A percentile compares a stretch with the other conserved stretches of the same genome.
These are phyloP conservation scores for Esox lucius DNA, from an alignment of 2,797 vertebrate species.

Conservation along the genomic window DNA sequence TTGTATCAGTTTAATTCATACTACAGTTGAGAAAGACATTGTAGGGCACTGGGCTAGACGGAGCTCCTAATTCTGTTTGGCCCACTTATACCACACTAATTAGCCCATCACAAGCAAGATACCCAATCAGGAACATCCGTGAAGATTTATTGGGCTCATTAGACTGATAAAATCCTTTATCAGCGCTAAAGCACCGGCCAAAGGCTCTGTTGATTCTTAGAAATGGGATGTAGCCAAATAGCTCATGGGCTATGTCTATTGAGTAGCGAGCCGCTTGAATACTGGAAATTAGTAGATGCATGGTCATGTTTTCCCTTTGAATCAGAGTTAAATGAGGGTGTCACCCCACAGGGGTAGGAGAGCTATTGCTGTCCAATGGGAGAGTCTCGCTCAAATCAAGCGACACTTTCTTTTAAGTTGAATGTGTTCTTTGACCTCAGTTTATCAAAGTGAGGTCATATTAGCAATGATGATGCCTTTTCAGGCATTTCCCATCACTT, in stretches of 20 bases:
- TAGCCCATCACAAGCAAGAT: slow-evolving; percentile 68
- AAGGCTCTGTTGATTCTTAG: slow-evolving; percentile 14
- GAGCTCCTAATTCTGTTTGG: slow-evolving; percentile 67
- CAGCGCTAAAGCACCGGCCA: slow-evolving; percentile 30
- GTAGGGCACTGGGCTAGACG: slow-evolving; percentile 46
- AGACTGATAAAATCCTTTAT: slow-evolving; percentile 58
- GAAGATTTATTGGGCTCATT: slow-evolving; percentile 72
- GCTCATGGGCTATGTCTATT: slow-evolving; percentile 30
- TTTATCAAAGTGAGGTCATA: background rate
- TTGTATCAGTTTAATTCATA: slow-evolving; percentile 60
- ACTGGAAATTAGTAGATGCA: slow-evolving; percentile 9
- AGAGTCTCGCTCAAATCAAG: slow-evolving; percentile 54
- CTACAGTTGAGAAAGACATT: slow-evolving; percentile 63
- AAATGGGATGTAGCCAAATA: slow-evolving; percentile 28
- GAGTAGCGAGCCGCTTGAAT: slow-evolving; percentile 17
- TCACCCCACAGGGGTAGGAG: slow-evolving; percentile 40
- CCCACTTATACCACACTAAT: slow-evolving; percentile 68
- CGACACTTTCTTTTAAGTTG: slow-evolving; percentile 33
- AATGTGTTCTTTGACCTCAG: slow-evolving; percentile 56
- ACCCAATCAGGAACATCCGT: slow-evolving; percentile 68
- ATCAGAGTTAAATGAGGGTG: slow-evolving; percentile 11
- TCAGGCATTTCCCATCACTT: background rate
- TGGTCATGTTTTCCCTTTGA: background rate
- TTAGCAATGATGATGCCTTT: background rate
- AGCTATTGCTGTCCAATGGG: slow-evolving; percentile 38